These are phyloP conservation scores for Protobothrops flavoviridis DNA, from an alignment of 2,113 vertebrate genomes.

Conservation along the genomic window DNA sequence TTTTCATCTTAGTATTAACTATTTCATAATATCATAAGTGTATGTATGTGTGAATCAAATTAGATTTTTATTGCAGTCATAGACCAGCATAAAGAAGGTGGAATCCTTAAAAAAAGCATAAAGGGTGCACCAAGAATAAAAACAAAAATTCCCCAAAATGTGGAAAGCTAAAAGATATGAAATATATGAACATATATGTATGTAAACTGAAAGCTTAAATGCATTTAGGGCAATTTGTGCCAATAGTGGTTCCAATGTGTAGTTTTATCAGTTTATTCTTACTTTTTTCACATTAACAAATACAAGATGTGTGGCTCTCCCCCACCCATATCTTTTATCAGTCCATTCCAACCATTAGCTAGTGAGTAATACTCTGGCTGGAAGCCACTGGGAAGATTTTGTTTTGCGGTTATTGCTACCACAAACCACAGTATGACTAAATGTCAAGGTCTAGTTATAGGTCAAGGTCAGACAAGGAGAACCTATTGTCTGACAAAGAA, in stretches of 20 bases:
- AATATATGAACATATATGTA: neutral
- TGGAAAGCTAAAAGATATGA: neutral
- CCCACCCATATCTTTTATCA: conserved; percentile 54
- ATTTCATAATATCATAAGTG: neutral
- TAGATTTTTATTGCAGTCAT: neutral
- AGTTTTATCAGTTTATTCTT: conserved; percentile 29
- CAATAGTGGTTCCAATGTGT: neutral
- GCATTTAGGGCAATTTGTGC: neutral
- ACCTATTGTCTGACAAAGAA: neutral
- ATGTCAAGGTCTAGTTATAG: conserved; percentile 58
- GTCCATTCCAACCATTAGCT: conserved; percentile 67
- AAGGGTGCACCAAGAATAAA: neutral
- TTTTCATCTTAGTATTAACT: neutral
- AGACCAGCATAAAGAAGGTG: neutral
- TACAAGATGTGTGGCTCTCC: conserved; percentile 38
- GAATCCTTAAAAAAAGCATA: neutral
- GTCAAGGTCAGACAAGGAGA: conserved; percentile 71
- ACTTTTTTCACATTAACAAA: conserved; percentile 33
- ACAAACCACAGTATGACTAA: conserved; percentile 71
- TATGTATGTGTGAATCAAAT: neutral
- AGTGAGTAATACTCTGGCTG: conserved; percentile 49
- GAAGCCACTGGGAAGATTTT: conserved; percentile 69
- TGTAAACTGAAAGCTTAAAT: neutral
- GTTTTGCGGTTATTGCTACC: conserved; percentile 69
- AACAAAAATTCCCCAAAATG: neutral